Base-by-base conservation (phyloP, 2,113 vertebrate species). In the Mormoops blainvillei region DNA sequence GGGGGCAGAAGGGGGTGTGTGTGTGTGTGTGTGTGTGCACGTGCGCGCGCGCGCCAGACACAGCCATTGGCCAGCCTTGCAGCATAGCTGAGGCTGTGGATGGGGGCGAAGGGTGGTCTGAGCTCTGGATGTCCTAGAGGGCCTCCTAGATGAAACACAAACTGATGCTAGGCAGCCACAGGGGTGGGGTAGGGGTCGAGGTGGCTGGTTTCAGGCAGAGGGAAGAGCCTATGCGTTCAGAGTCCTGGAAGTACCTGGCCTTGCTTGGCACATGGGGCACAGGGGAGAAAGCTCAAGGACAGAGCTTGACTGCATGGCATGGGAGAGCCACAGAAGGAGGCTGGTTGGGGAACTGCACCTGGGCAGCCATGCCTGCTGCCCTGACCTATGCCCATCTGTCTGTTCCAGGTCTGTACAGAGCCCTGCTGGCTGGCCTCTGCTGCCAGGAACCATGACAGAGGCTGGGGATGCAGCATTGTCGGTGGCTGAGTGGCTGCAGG, bases 401-500 rank as follows among this genome's bases (percentile, higher is more conserved):
- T 94, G 0, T 89, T 93, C n/a, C 78, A 98, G 97, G 86, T 96
- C 91, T 67, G 81, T 70, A 87, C 86, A 56, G 71, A 92, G 38
- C 71, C 91, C 58, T 16, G n/a, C 93, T 20, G 28, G 73, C 90
- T 33, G n/a, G 43, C 83, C 81, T 89, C 92, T 58, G 85, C 92
- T 73, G 31, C 65, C 31, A 3, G 89, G 88, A 96, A 71, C 78
- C 91, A 98, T 99, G 97, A 97, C 98, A 0, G 99, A 98, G 9
- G 98, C 97, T 0, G 98, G 98, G 2, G 98, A 97, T 6, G 81
- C 78, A 0, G 87, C 77, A 0, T 73, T 98, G 18, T 97, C 98
- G 0, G 98, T 99, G 78, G 96, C 95, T 0, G 98, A 99, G 89
- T 99, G 99, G 99, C 98, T 99, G 7, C 98, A 97, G 0, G 97